A percentile compares a stretch with the other conserved stretches of the same genome.
Evolutionary conservation across 2,888 invertebrate genomes (phyloP).

Genomic region (Tipula helvola): DNA sequence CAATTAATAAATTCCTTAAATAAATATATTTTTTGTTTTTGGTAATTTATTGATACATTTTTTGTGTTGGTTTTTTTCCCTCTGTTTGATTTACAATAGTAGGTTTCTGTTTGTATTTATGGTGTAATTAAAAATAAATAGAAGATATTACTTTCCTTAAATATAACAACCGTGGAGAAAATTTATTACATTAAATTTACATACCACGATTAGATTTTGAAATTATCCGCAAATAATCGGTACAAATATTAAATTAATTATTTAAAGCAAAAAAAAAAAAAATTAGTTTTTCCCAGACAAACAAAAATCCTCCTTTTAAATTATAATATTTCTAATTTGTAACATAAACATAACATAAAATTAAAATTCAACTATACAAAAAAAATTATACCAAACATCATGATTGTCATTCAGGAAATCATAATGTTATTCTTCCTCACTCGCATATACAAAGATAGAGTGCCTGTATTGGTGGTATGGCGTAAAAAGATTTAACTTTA

Average conservation of each 20-base stretch:
- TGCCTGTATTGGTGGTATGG: background rate
- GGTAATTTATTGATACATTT: background rate
- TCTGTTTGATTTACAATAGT: background rate
- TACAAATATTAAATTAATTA: background rate
- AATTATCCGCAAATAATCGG: background rate
- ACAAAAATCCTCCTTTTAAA: background rate
- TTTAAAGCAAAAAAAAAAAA: background rate
- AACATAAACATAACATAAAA: background rate
- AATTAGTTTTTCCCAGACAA: background rate
- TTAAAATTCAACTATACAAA: background rate
- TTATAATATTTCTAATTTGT: background rate
- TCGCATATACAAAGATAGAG: background rate
- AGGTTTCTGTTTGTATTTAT: background rate
- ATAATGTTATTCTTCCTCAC: background rate
- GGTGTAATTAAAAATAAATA: background rate
- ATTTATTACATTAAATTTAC: background rate
- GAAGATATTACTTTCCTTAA: background rate
- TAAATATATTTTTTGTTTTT: background rate
- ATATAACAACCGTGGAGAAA: background rate
- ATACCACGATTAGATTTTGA: background rate
- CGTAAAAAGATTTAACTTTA: background rate
- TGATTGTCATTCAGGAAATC: background rate
- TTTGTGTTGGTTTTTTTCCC: background rate
- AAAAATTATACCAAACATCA: background rate
- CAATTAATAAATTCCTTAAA: background rate